phyloP scores from a whole-genome alignment of 2,888 invertebrate species.

The Amorpha juglandis region DNA sequence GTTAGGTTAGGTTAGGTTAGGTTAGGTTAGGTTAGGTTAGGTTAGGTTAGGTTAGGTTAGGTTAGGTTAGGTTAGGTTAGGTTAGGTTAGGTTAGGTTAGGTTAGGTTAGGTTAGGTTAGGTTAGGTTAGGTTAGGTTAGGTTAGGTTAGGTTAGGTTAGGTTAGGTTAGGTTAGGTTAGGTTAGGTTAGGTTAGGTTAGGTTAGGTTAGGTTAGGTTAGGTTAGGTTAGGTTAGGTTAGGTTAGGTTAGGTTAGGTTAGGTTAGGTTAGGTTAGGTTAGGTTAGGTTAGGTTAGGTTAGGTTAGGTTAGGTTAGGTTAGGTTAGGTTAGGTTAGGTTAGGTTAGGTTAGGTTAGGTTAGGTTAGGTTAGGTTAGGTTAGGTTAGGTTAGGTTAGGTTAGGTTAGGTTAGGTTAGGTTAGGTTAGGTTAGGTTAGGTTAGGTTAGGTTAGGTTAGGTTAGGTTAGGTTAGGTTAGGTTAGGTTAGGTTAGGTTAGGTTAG shows the following conservation, averaged over 20 bases:
- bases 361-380: no score
- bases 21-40: slow-evolving; percentile 35
- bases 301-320: no score
- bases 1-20: slow-evolving; percentile 30
- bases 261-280: slow-evolving; percentile 34
- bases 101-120: slow-evolving; percentile 30
- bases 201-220: slow-evolving; percentile 32
- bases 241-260: slow-evolving; percentile 32
- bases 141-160: slow-evolving; percentile 29
- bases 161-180: slow-evolving; percentile 30
- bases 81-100: slow-evolving; percentile 36
- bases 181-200: slow-evolving; percentile 31
- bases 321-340: no score
- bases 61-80: slow-evolving; percentile 40
- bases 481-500: no score
- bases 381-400: no score
- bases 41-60: slow-evolving; percentile 36
- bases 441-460: no score
- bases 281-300: slow-evolving; percentile 32
- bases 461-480: no score
- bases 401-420: no score
- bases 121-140: slow-evolving; percentile 30
- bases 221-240: slow-evolving; percentile 33
- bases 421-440: no score
- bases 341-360: no score